Base-by-base conservation (phyloP, 1,140 invertebrate species). In the Laupala kohalensis region DNA sequence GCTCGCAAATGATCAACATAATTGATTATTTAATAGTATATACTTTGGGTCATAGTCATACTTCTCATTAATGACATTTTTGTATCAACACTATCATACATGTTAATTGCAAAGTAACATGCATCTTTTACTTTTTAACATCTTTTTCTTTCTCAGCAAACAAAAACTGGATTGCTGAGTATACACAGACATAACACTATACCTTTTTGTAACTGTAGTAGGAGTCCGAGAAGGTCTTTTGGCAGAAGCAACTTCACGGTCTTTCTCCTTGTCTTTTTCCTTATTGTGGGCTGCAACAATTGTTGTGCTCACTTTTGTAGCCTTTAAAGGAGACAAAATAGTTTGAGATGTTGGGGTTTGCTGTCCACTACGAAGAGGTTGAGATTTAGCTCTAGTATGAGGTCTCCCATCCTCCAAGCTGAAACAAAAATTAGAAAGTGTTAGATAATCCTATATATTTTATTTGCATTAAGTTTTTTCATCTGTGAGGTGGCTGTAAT, bases 291-390 rank as follows among this genome's bases (percentile, higher is more conserved):
- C 75, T 73, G 75, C 73, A 64, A 72, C 70, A 15, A 76, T 75
- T 28, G 65, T 73, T 72, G 64, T 65, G 69, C 70, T 76, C 74
- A 74, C 71, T 75, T 64, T 75, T 72, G 69, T 77, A 76, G 67
- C 76, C 75, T 75, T 76, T 73, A 70, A 75, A 72, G 75, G 78
- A 71, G 64, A 77, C 69, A 71, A 74, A 70, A 73, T 76, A 73
- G 28, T 69, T n/a, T 24, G 69, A 64, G 27, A 71, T 72, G 74
- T 64, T 79, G 80, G 67, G 77, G 76, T 75, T 72, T 77, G 76
- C 79, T 79, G 28, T 80, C 75, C 69, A 79, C 74, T 71, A 80
- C 78, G 72, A 81, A 82, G 27, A 78, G 81, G 76, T 81, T 83
- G 73, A 69, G 78, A 79, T 74, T 71, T 72, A 24, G 70, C 64